These are phyloP conservation scores for Phataginus tetradactyla DNA, from an alignment of 2,797 vertebrate genomes.

Conservation along the genomic window DNA sequence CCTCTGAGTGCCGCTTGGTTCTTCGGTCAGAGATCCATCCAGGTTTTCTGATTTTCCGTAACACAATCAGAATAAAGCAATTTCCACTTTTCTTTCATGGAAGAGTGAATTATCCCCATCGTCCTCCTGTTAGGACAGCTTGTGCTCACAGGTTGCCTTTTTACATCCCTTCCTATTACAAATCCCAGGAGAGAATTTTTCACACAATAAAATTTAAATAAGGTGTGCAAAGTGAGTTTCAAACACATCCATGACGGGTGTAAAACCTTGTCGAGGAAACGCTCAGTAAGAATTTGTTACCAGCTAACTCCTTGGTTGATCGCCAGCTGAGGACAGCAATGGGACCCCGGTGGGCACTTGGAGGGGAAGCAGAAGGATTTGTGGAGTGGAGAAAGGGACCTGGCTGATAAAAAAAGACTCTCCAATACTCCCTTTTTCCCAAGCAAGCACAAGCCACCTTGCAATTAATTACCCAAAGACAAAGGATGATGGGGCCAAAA, in stretches of 20 bases:
- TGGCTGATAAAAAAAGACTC: background rate
- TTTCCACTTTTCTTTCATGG: background rate
- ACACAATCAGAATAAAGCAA: background rate
- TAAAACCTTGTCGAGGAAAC: background rate
- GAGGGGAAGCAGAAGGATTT: background rate
- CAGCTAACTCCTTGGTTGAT: background rate
- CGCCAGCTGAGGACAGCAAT: background rate
- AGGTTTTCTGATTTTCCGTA: no score
- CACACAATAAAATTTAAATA: constrained; percentile 39
- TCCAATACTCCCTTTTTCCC: background rate
- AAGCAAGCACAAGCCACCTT: background rate
- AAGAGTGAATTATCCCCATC: background rate
- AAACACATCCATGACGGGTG: background rate
- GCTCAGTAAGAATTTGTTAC: background rate
- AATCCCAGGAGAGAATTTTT: background rate
- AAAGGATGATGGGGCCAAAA: background rate
- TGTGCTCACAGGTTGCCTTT: background rate
- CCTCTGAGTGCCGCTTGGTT: no score
- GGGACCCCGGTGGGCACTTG: background rate
- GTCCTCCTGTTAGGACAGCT: background rate
- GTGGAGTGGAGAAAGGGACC: background rate
- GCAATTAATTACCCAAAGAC: background rate
- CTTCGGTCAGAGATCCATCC: no score
- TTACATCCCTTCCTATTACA: background rate
- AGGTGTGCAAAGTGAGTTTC: constrained; percentile 17